Conservation (phyloP, 2,797 vertebrate genomes). For the Apogon hyalosoma region DNA sequence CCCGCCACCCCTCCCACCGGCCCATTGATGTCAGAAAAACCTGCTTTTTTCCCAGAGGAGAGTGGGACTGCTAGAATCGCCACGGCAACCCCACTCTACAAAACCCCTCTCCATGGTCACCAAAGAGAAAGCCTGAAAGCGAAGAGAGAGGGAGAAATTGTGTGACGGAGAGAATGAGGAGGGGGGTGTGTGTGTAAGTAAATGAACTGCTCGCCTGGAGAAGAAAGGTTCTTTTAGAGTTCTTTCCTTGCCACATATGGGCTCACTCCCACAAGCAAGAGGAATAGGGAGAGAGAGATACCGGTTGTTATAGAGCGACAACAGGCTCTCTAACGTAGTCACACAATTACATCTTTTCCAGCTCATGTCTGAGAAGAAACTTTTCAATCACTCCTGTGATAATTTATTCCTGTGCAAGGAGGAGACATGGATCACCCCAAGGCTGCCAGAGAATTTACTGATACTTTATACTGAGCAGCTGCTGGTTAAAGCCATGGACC, state of each 20-base stretch:
- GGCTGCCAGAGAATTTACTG: constrained; percentile 50
- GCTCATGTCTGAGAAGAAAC: constrained; percentile 59
- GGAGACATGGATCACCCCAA: constrained; percentile 57
- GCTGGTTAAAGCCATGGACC: constrained; percentile 43
- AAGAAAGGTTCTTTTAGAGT: constrained; percentile 81
- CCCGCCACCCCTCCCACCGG: constrained; percentile 54
- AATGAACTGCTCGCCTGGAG: constrained; percentile 74
- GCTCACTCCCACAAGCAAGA: constrained; percentile 74
- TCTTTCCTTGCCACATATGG: constrained; percentile 78
- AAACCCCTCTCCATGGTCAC: constrained; percentile 61
- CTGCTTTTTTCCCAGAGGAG: constrained; percentile 84
- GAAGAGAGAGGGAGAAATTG: constrained; percentile 59
- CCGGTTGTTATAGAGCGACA: constrained; percentile 62
- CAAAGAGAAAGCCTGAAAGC: constrained; percentile 67
- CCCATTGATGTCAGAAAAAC: constrained; percentile 83
- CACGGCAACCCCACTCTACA: constrained; percentile 63
- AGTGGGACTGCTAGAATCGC: constrained; percentile 68
- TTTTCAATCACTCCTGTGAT: constrained; percentile 68
- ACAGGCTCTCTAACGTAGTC: constrained; percentile 72
- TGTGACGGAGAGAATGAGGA: constrained; percentile 59
- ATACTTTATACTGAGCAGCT: constrained; percentile 45
- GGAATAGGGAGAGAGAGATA: constrained; percentile 48
- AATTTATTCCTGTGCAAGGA: constrained; percentile 66
- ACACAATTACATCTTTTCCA: constrained; percentile 70
- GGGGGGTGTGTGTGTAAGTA: constrained; percentile 60